phyloP scores from a whole-genome alignment of 1,140 invertebrate species.

The Calephelis nemesis region DNA sequence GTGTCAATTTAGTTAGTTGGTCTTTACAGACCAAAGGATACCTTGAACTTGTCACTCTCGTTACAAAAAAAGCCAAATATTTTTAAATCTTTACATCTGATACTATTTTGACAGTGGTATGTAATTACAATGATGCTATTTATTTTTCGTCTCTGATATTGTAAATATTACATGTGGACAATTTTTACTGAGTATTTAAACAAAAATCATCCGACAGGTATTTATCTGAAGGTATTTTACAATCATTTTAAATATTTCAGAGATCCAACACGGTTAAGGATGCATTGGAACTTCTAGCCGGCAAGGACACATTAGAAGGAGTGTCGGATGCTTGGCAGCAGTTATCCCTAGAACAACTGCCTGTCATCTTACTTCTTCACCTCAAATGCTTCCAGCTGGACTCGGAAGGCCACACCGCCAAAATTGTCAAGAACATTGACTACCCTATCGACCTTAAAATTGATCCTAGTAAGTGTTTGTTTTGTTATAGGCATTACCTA shows the following conservation, averaged over 20 bases:
- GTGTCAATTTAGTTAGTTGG: too few species aligned
- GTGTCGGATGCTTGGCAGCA: conserved; percentile 91
- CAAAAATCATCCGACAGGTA: background rate
- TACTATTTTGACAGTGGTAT: too few species aligned
- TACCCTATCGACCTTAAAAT: conserved; percentile 94
- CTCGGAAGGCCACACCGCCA: conserved; percentile 89
- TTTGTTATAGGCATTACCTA: too few species aligned
- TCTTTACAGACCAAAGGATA: too few species aligned
- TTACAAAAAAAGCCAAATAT: too few species aligned
- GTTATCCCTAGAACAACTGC: conserved; percentile 91
- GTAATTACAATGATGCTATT: conserved; percentile 53
- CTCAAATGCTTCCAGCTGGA: conserved; percentile 94
- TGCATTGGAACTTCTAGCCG: conserved; percentile 91
- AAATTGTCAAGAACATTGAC: conserved; percentile 93
- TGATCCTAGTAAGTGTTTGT: conserved; percentile 87
- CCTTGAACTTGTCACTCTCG: too few species aligned
- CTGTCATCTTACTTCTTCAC: conserved; percentile 92
- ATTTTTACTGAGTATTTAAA: conserved; percentile 39
- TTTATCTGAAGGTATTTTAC: background rate
- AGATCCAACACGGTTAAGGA: conserved; percentile 90
- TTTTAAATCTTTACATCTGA: too few species aligned
- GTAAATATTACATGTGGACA: conserved; percentile 39
- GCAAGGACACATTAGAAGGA: conserved; percentile 91
- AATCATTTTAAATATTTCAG: conserved; percentile 75
- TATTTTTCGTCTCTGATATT: conserved; percentile 75